phyloP scores from a whole-genome alignment of 2,888 invertebrate genomes.

The Eudemis profundana region DNA sequence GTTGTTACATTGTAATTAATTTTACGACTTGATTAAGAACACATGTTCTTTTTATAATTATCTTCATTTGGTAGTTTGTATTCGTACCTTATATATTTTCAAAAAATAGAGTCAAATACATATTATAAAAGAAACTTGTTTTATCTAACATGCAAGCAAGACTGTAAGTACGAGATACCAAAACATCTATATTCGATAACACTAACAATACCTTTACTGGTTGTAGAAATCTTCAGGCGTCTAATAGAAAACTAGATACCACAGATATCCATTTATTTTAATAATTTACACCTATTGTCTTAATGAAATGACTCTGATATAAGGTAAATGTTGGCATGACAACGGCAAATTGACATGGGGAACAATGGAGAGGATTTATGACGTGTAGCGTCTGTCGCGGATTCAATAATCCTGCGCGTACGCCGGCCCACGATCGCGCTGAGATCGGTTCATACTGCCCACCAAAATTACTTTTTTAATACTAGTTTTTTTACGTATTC shows the following conservation, averaged over 20 bases:
- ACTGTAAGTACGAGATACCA: too few relatives aligned
- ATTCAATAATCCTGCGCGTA: conserved; percentile 52
- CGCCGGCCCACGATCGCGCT: conserved; percentile 43
- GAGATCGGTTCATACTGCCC: conserved; percentile 32
- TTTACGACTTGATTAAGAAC: conserved; percentile 20
- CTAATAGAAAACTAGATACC: not conserved
- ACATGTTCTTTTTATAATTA: not conserved
- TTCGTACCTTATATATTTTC: too few relatives aligned
- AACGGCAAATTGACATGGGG: conserved; percentile 82
- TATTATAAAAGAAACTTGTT: too few relatives aligned
- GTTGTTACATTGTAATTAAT: conserved; percentile 4
- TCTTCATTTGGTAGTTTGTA: not conserved
- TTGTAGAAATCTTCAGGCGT: not conserved
- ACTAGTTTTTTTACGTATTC: not conserved
- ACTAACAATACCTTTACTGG: too few relatives aligned
- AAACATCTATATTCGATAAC: too few relatives aligned
- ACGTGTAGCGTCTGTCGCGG: conserved; percentile 56
- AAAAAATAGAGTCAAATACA: too few relatives aligned
- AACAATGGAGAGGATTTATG: conserved; percentile 76
- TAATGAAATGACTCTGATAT: conserved; percentile 42
- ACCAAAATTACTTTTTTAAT: not conserved
- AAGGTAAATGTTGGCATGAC: conserved; percentile 62
- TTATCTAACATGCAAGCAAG: too few relatives aligned
- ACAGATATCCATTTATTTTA: not conserved
- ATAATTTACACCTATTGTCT: conserved; percentile 4